Conservation (phyloP, 1,140 invertebrate genomes). For the Drosophila pallidifrons region DNA sequence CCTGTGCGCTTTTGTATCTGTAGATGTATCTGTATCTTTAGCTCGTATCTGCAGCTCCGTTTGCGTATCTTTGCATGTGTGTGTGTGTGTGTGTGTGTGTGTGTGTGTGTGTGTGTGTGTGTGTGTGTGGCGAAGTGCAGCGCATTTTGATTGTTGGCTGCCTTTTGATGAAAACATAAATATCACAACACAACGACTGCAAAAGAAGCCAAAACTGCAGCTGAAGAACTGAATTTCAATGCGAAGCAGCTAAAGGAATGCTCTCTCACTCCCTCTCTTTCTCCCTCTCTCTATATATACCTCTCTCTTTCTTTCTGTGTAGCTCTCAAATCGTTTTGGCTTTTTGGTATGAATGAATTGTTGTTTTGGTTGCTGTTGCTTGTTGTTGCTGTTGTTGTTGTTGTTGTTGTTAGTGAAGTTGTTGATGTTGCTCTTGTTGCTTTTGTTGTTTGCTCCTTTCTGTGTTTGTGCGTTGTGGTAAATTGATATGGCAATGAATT, state of each 20-base stretch:
- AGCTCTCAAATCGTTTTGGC: slow-evolving; percentile 27
- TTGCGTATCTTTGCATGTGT: slow-evolving; percentile 39
- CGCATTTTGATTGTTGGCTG: slow-evolving; percentile 81
- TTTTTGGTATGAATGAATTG: slow-evolving; percentile 75
- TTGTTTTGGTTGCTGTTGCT: slow-evolving; percentile 20
- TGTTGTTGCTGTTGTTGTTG: slow-evolving; percentile 30
- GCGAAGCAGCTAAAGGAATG: slow-evolving; percentile 46
- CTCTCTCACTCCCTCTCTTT: slow-evolving; percentile 11
- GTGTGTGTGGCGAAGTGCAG: slow-evolving; percentile 61
- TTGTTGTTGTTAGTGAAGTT: slow-evolving; percentile 25
- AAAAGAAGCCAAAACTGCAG: slow-evolving; percentile 46
- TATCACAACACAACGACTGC: slow-evolving; percentile 57
- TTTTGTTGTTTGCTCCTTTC: slow-evolving; percentile 38
- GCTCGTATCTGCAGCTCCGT: slow-evolving; percentile 49
- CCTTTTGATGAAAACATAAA: slow-evolving; percentile 83
- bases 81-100: slow-evolving; percentile 40
- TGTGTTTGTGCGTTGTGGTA: slow-evolving; percentile 51
- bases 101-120: slow-evolving; percentile 44
- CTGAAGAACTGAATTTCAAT: slow-evolving; percentile 59
- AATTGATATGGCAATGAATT: slow-evolving; percentile 70
- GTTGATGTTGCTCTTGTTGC: slow-evolving; percentile 30
- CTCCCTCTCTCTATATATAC: not conserved
- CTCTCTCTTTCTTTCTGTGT: slow-evolving; percentile 2
- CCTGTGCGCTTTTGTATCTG: slow-evolving; percentile 49
- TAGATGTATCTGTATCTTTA: slow-evolving; percentile 38